Conservation (phyloP, 2,113 vertebrate genomes). For the Prolemur simus region DNA sequence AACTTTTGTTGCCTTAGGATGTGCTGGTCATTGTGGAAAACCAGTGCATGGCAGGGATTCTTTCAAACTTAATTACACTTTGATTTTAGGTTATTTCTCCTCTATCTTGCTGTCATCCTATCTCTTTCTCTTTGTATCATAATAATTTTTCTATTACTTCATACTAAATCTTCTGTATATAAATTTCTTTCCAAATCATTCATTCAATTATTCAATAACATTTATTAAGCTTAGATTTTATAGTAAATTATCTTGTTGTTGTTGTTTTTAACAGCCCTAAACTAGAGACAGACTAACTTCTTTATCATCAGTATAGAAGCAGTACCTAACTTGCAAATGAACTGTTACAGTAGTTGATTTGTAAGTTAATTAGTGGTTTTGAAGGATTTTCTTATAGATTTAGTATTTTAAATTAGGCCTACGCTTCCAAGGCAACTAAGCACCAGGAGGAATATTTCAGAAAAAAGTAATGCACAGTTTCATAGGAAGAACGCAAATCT, state of each 20-base stretch:
- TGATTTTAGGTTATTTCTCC: not conserved
- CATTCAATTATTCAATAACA: not conserved
- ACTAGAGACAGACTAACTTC: not conserved
- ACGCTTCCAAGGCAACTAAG: not conserved
- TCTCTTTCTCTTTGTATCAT: slow-evolving; percentile 2
- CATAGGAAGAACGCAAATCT: not conserved
- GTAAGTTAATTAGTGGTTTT: slow-evolving; percentile 25
- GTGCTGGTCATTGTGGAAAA: not conserved
- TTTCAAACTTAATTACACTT: slow-evolving; percentile 15
- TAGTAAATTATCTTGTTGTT: not conserved
- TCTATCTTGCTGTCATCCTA: not conserved
- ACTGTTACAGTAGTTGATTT: slow-evolving; percentile 11
- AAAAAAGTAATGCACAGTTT: not conserved
- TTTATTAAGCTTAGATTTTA: slow-evolving; percentile 11
- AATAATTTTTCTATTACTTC: not conserved
- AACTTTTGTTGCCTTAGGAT: not conserved
- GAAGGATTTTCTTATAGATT: not conserved
- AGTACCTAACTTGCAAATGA: not conserved
- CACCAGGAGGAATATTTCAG: not conserved
- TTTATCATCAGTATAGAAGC: not conserved
- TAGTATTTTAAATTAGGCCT: slow-evolving; percentile 37
- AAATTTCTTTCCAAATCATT: not conserved
- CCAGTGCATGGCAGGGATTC: not conserved
- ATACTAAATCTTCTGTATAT: not conserved
- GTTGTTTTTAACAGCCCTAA: too few relatives aligned